These are phyloP conservation scores for Puntigrus tetrazona DNA, from an alignment of 2,113 vertebrate genomes.

Conservation along the genomic window DNA sequence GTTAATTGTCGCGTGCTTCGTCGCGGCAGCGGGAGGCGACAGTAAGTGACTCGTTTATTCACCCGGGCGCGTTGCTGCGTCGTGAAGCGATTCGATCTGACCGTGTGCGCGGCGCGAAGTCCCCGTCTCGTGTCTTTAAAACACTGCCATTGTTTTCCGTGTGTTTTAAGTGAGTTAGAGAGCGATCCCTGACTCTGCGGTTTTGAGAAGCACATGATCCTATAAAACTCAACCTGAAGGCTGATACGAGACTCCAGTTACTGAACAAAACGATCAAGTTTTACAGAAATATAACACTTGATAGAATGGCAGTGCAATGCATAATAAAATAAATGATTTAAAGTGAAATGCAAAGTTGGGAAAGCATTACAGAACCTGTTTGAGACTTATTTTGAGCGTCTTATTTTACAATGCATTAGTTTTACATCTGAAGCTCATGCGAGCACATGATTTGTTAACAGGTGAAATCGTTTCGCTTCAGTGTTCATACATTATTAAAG, in stretches of 20 bases:
- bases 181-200: not conserved
- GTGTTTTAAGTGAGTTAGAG: not conserved
- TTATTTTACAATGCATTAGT: too few relatives aligned
- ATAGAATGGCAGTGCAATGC: not conserved
- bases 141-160: not conserved
- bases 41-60: slow-evolving; percentile 8
- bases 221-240: not conserved
- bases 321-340: too few relatives aligned
- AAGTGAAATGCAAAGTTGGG: too few relatives aligned
- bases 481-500: too few relatives aligned
- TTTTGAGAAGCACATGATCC: not conserved
- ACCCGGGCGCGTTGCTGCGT: too few relatives aligned
- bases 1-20: slow-evolving; percentile 3
- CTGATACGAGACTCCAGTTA: not conserved
- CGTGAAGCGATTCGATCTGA: too few relatives aligned
- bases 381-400: too few relatives aligned
- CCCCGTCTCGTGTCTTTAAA: not conserved
- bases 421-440: too few relatives aligned
- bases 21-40: not conserved
- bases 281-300: not conserved
- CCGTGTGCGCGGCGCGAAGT: not conserved
- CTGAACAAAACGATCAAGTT: not conserved
- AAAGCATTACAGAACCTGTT: too few relatives aligned
- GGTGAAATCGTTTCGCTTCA: too few relatives aligned
- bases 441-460: too few relatives aligned